Percentiles rank a stretch among this genome's conserved stretches.
Conservation (phyloP, 1,140 invertebrate genomes). For the Conopomorpha cramerella region DNA sequence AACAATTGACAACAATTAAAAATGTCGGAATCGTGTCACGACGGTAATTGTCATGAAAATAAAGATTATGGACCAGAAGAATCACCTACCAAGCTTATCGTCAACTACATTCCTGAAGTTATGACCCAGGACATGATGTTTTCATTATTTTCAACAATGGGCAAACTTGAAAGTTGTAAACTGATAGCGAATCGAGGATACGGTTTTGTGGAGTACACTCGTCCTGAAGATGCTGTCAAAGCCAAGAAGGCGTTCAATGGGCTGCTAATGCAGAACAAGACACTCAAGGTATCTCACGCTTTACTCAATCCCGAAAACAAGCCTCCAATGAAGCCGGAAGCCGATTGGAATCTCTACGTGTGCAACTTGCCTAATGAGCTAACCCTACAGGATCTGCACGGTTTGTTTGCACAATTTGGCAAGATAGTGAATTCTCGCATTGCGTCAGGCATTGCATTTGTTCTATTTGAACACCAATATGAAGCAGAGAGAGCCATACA, state of each 20-base stretch:
- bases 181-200: slow-evolving; percentile 61
- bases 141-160: slow-evolving; percentile 59
- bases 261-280: slow-evolving; percentile 59
- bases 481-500: slow-evolving; percentile 57
- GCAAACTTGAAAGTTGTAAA: slow-evolving; percentile 63
- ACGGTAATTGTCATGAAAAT: slow-evolving; percentile 61
- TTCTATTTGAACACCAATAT: slow-evolving; percentile 55
- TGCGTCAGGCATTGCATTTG: slow-evolving; percentile 58
- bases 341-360: slow-evolving; percentile 60
- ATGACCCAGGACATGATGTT: slow-evolving; percentile 63
- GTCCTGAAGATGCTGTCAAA: slow-evolving; percentile 54
- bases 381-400: slow-evolving; percentile 59
- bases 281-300: slow-evolving; percentile 58
- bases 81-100: slow-evolving; percentile 61
- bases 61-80: slow-evolving; percentile 57
- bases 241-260: slow-evolving; percentile 58
- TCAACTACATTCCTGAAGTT: slow-evolving; percentile 62
- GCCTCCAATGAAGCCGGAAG: slow-evolving; percentile 56
- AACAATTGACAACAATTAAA: slow-evolving; percentile 62
- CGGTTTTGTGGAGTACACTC: slow-evolving; percentile 59
- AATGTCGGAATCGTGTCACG: slow-evolving; percentile 63
- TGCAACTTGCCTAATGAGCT: slow-evolving; percentile 61
- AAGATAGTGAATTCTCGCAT: slow-evolving; percentile 60
- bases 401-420: slow-evolving; percentile 57
- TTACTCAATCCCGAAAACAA: slow-evolving; percentile 54